Evolutionary conservation across 2,888 invertebrate species (phyloP), one percentile per base, ranked within the genome.

Genomic region (Agrochola lota): DNA sequence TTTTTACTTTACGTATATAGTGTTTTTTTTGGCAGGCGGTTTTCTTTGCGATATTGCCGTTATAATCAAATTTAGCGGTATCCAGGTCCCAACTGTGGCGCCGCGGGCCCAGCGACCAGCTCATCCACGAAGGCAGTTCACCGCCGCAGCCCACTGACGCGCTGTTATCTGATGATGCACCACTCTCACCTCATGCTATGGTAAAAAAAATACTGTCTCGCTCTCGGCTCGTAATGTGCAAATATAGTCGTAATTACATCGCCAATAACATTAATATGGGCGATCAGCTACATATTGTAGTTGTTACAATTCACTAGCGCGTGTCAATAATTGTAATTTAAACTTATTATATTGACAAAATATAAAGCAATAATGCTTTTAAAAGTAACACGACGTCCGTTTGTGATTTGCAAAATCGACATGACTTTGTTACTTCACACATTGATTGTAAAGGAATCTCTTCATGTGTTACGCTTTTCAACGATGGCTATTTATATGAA

Each of bases 111-210:
- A 98, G 97, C 89, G 99, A 99, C 0, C 98, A 99, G 94, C 96
- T 99, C 78, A 98, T 99, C 90, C 99, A 99, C 93, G 99, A 99
- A 95, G 99, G 99, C 79, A 98, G 98, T 87, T 98, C 98, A 9
- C 98, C 98, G 26, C 98, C 98, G 69, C 96, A 96, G 87, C 95
- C 96, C 49, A 95, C 95, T 0, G 95, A 96, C 83, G 95, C 92
- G 67, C 84, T 91, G 71, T 88, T 93, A 0, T 87, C 94, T 8
- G 95, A 95, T 40, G 95, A 95, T 67, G 89, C 93, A 3, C 92
- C 94, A 26, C 91, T 95, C 2, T 93, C 96, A 11, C 94, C 96
- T 17, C 96, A 96, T 75, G 94, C 96, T 23, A 94, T 97, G 95
- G 97, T 97, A 86, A 55, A 4, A 12, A 1, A 6, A 4, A 2